A percentile compares a stretch with the other conserved stretches of the same genome.
Evolutionary conservation across 2,797 vertebrate genomes (phyloP).

Genomic region (Ctenochaetus hawaiiensis): DNA sequence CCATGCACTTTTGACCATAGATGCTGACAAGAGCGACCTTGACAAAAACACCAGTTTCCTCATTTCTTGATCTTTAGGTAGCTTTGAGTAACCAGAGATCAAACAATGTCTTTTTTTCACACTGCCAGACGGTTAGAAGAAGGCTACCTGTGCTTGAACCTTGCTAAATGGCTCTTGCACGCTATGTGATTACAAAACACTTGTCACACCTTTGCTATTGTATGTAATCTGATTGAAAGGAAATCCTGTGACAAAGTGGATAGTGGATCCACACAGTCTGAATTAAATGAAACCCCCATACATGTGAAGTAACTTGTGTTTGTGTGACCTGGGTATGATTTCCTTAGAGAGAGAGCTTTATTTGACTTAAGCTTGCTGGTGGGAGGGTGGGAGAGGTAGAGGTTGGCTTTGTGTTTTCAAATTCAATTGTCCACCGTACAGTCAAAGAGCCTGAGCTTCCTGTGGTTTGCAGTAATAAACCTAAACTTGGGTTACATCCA

Average conservation of each 20-base stretch:
- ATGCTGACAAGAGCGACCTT: neutral
- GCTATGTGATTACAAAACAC: constrained; percentile 74
- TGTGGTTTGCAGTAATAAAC: constrained; percentile 72
- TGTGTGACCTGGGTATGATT: constrained; percentile 68
- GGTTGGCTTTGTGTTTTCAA: constrained; percentile 71
- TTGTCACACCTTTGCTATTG: constrained; percentile 73
- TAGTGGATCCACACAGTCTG: constrained; percentile 34
- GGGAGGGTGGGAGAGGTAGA: constrained; percentile 61
- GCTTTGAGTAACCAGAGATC: constrained; percentile 57
- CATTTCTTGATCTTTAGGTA: constrained; percentile 21
- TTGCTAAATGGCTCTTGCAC: constrained; percentile 46
- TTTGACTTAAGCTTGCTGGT: constrained; percentile 64
- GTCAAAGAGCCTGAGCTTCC: constrained; percentile 63
- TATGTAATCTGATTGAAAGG: constrained; percentile 74
- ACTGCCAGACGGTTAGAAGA: constrained; percentile 45
- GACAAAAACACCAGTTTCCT: constrained; percentile 24
- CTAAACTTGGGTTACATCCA: constrained; percentile 64
- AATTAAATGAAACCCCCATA: constrained; percentile 41
- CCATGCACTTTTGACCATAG: neutral
- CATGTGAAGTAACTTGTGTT: constrained; percentile 55
- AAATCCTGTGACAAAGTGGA: constrained; percentile 69
- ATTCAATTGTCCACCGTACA: constrained; percentile 73
- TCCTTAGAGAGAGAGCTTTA: constrained; percentile 63
- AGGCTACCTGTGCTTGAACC: constrained; percentile 59
- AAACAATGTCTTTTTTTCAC: constrained; percentile 36